Base-by-base conservation (phyloP, 2,888 invertebrate species). In the Anthophora plumipes region DNA sequence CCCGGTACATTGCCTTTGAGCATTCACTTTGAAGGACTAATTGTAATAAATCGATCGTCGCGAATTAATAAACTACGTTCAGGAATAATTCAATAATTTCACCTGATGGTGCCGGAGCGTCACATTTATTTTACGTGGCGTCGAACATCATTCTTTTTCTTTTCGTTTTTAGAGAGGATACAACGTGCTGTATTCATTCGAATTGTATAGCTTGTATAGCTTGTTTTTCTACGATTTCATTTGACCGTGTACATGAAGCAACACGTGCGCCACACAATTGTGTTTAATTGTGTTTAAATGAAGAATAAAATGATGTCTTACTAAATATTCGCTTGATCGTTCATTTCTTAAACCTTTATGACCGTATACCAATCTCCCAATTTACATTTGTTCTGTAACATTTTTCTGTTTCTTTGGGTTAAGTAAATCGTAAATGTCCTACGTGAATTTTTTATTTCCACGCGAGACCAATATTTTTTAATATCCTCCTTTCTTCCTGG, bases 41-140 rank as follows among this genome's bases (percentile, higher is more conserved):
- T 77, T 73, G 61, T 73, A 82, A 73, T 71, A n/a, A n/a, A 81
- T 80, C 81, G 81, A 81, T 60, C 76, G 69, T 14, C n/a, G 48
- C 54, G 60, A 72, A 82, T 72, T 57, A 72, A 72, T 59, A 59
- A 72, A 60, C 60, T 55, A 37, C 72, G 59, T 67, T 31, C 22
- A 48, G 54, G 41, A 41, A 52, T 69, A 52, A 66, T 73, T 67
- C 31, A 46, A 66, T 77, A 52, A 72, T 59, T 50, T 52, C 57
- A 25, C 52, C 25, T n/a, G n/a, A n/a, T n/a, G 31, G 39, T 17
- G 22, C 8, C 48, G 43, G 37, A 8, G 31, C 14, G 17, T n/a
- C 17, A n/a, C 7, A 14, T 55, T 31, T 31, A 31, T 31, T n/a
- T n/a, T 25, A 25, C 5, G 8, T 9, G 31, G 8, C 46, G 25